Evolutionary conservation across 2,888 invertebrate genomes (phyloP), one percentile per base, ranked within the genome.

Genomic region (Nomada ruficornis): DNA sequence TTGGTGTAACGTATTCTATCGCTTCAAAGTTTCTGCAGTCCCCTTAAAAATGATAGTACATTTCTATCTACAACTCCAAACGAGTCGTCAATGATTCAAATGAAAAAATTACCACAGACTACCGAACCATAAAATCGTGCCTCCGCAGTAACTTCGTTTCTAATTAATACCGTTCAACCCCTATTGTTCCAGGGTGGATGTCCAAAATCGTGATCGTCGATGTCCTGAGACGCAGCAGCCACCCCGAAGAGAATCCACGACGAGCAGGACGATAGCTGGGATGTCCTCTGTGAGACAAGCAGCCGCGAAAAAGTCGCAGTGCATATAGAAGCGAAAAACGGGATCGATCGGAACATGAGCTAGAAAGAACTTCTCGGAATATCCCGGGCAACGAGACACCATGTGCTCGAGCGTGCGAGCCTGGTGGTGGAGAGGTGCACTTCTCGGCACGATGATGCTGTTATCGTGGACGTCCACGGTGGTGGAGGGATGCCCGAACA

Each of bases 401-500:
- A 88, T 89, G 89, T 86, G 88, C 83, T 83, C 86, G 84, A 88
- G 85, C 73, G 80, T 84, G 67, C 85, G 88, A 78, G 86, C 84
- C 81, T 88, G 90, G 89, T 88, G 90, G 89, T 87, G 89, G 86
- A 88, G 86, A 65, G 86, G 88, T 62, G 84, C 87, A 18, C 68
- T 91, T 36, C 69, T 89, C 64, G 83, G 86, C 67, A 85, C 83
- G 65, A 83, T 88, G 77, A 70, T 86, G 62, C 62, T 88, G 60
- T 69, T 86, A 29, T 84, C 80, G 18, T 84, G 86, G 86, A 86
- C 84, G 71, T 83, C 20, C 9, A 23, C 85, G n/a, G 55, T 73
- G 36, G 90, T 83, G 52, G 89, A 90, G 76, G 95, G 96, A 69
- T 98, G 98, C 93, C 98, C 98, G 42, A 94, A 95, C 52, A 96